phyloP scores from a whole-genome alignment of 2,888 invertebrate genomes.

The Tridacna gigas region DNA sequence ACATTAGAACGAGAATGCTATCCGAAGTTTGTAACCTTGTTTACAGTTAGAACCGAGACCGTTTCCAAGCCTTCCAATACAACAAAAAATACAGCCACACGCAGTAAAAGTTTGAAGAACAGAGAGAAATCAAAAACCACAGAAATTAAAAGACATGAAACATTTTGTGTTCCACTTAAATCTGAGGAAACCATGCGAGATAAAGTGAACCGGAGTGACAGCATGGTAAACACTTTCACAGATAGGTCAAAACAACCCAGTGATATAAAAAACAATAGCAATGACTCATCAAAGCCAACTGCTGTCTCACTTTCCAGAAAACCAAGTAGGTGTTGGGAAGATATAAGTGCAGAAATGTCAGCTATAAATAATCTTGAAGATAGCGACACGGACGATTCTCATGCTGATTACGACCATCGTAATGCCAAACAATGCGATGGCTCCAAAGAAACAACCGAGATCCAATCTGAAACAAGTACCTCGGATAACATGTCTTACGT shows the following conservation, averaged over 20 bases:
- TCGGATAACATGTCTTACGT: conserved; percentile 6
- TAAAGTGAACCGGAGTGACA: not conserved
- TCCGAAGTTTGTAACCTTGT: conserved; percentile 5
- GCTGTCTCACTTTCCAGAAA: not conserved
- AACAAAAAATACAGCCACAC: not conserved
- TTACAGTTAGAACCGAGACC: not conserved
- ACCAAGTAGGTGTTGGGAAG: conserved; percentile 20
- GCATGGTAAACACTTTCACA: conserved; percentile 17
- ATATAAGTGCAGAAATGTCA: not conserved
- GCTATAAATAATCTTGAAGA: not conserved
- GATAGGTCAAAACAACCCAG: not conserved
- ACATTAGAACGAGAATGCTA: conserved; percentile 3
- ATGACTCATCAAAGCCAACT: not conserved
- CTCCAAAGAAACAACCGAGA: not conserved
- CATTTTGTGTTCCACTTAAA: conserved; percentile 4
- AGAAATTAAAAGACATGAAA: not conserved
- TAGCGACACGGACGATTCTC: not conserved
- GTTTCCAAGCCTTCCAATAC: not conserved
- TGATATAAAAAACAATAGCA: not conserved
- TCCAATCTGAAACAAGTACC: not conserved
- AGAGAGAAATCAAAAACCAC: not conserved
- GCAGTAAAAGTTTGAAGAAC: conserved; percentile 2
- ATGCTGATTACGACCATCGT: no score
- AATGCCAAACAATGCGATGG: not conserved
- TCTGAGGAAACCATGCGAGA: not conserved